Percentiles rank a stretch among this genome's conserved stretches.
phyloP scores from a whole-genome alignment of 2,888 invertebrate species.

The Pandemis corylana region DNA sequence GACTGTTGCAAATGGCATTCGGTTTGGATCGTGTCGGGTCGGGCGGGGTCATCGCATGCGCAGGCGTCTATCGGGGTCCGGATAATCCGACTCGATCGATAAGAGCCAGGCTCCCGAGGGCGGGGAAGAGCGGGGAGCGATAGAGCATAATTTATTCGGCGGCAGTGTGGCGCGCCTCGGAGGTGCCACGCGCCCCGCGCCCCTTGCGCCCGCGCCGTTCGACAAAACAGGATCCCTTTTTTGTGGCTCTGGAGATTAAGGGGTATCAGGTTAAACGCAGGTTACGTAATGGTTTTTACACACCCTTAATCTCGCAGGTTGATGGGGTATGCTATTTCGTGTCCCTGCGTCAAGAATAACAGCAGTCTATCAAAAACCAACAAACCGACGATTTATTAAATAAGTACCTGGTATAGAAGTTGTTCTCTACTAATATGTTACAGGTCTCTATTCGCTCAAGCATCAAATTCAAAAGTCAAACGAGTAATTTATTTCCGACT shows the following conservation, averaged over 20 bases:
- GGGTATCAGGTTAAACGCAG: slow-evolving; percentile 78
- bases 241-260: slow-evolving; percentile 69
- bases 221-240: slow-evolving; percentile 75
- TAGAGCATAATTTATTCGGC: slow-evolving; percentile 82
- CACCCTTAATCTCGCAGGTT: slow-evolving; percentile 71
- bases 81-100: slow-evolving; percentile 80
- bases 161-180: slow-evolving; percentile 80
- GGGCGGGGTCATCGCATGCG: slow-evolving; percentile 64
- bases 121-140: slow-evolving; percentile 54
- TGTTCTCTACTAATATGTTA: not conserved
- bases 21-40: slow-evolving; percentile 60
- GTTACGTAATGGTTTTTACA: slow-evolving; percentile 81
- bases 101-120: slow-evolving; percentile 56
- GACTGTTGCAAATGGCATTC: slow-evolving; percentile 73
- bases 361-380: not conserved
- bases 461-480: not conserved
- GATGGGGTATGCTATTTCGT: slow-evolving; percentile 23
- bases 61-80: slow-evolving; percentile 74
- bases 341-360: slow-evolving; percentile 8
- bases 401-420: not conserved
- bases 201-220: slow-evolving; percentile 51
- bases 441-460: not conserved
- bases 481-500: too few species aligned
- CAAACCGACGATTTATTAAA: slow-evolving; percentile 13
- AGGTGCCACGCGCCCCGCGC: slow-evolving; percentile 69